A percentile compares a stretch with the other conserved stretches of the same genome.
phyloP scores from a whole-genome alignment of 2,888 invertebrate genomes.

The Craniophora ligustri region DNA sequence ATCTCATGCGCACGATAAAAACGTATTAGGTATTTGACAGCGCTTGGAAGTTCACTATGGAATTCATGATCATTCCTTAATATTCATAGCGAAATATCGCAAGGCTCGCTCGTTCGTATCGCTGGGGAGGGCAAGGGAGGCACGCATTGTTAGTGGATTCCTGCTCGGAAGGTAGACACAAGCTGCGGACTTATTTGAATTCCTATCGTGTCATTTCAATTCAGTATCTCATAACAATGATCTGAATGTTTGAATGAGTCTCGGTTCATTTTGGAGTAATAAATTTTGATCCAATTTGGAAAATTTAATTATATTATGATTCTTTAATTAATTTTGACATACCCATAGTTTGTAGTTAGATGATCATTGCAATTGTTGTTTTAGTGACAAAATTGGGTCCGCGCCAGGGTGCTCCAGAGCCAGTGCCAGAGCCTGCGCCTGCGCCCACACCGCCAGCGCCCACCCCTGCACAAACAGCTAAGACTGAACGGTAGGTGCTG shows the following conservation, averaged over 20 bases:
- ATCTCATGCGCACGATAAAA: slow-evolving; percentile 50
- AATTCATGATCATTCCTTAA: slow-evolving; percentile 83
- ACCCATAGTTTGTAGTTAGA: neutral
- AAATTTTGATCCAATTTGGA: slow-evolving; percentile 28
- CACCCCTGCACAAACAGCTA: slow-evolving; percentile 71
- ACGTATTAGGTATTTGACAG: slow-evolving; percentile 65
- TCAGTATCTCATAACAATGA: slow-evolving; percentile 74
- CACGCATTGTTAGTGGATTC: slow-evolving; percentile 79
- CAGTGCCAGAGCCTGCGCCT: slow-evolving; percentile 82
- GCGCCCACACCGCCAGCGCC: slow-evolving; percentile 80
- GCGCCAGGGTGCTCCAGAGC: slow-evolving; percentile 84
- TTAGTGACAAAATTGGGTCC: slow-evolving; percentile 92
- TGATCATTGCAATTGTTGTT: slow-evolving; percentile 41
- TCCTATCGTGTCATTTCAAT: slow-evolving; percentile 72
- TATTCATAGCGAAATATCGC: slow-evolving; percentile 78
- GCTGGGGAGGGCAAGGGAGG: slow-evolving; percentile 40
- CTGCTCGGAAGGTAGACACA: slow-evolving; percentile 73
- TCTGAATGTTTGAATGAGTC: slow-evolving; percentile 67
- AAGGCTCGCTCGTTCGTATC: slow-evolving; percentile 48
- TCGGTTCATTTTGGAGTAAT: slow-evolving; percentile 42
- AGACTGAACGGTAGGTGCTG: slow-evolving; percentile 81
- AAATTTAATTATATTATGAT: slow-evolving; percentile 3
- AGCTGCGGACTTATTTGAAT: slow-evolving; percentile 82
- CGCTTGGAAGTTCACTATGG: slow-evolving; percentile 63
- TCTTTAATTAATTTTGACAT: slow-evolving; percentile 6